A percentile compares a stretch with the other conserved stretches of the same genome.
These are phyloP conservation scores for Ellobium chinense DNA, from an alignment of 2,888 invertebrate species.

Conservation along the genomic window DNA sequence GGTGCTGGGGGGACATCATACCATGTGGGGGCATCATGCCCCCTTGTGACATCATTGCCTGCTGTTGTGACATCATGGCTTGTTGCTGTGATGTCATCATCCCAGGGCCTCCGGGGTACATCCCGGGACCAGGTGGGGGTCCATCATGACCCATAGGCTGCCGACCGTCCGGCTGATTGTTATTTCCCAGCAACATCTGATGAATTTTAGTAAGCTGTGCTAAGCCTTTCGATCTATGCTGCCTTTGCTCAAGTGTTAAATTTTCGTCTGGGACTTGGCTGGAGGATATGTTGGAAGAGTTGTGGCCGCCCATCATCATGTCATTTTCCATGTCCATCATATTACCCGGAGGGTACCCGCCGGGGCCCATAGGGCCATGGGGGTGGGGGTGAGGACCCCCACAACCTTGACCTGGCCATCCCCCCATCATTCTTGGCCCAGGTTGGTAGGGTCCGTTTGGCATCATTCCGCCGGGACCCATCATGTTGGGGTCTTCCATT, in stretches of 20 bases:
- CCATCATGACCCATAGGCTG: slow-evolving; percentile 59
- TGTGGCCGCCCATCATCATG: slow-evolving; percentile 19
- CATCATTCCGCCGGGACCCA: slow-evolving; percentile 49
- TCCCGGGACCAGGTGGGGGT: slow-evolving; percentile 12
- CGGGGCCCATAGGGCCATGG: slow-evolving; percentile 37
- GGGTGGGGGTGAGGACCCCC: slow-evolving; percentile 1
- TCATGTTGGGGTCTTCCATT: slow-evolving; percentile 52
- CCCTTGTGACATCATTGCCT: slow-evolving; percentile 62
- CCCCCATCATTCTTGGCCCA: slow-evolving; percentile 56
- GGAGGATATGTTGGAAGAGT: slow-evolving; percentile 67
- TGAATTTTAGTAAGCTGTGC: slow-evolving; percentile 92
- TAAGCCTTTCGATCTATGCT: slow-evolving; percentile 94
- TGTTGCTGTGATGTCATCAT: slow-evolving; percentile 42
- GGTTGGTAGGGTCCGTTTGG: slow-evolving; percentile 52
- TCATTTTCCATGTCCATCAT: slow-evolving; percentile 46
- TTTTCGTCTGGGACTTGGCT: slow-evolving; percentile 85
- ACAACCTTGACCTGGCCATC: slow-evolving; percentile 38
- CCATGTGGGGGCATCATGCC: slow-evolving; percentile 67
- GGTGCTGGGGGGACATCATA: slow-evolving; percentile 60
- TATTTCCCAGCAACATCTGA: slow-evolving; percentile 49
- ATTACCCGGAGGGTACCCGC: slow-evolving; percentile 25
- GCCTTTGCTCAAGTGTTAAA: slow-evolving; percentile 95
- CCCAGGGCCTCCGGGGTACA: slow-evolving; percentile 33
- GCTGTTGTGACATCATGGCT: slow-evolving; percentile 55
- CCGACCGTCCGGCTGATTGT: slow-evolving; percentile 36